phyloP scores from a whole-genome alignment of 35 echinoderm and acorn worm genomes.

The Hemicentrotus pulcherrimus region DNA sequence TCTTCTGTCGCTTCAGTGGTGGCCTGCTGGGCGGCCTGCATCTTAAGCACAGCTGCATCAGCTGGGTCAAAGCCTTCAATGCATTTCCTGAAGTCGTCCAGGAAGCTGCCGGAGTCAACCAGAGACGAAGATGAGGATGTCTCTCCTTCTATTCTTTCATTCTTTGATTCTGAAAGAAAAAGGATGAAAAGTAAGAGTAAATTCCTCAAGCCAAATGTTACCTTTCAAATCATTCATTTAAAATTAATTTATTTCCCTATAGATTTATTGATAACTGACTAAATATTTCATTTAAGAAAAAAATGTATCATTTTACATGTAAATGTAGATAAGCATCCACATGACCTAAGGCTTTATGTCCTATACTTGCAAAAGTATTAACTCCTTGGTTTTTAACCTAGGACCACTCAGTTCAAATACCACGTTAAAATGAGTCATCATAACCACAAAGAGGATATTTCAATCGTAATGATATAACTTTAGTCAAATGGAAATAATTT shows the following conservation, averaged over 20 bases:
- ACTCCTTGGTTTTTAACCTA: background rate
- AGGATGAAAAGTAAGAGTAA: background rate
- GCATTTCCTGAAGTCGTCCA: conserved; percentile 95
- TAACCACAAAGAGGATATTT: background rate
- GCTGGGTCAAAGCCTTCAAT: conserved; percentile 81
- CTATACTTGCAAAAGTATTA: too few relatives aligned
- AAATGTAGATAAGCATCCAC: too few relatives aligned
- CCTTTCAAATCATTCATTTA: background rate
- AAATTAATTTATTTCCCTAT: background rate
- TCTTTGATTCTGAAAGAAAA: conserved; percentile 5
- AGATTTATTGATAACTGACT: background rate
- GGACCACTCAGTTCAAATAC: background rate
- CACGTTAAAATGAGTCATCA: background rate
- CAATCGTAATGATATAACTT: background rate
- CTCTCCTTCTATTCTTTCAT: background rate
- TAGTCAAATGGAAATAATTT: background rate
- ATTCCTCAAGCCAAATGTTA: background rate
- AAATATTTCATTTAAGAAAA: background rate
- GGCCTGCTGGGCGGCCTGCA: conserved; percentile 38
- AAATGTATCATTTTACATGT: background rate
- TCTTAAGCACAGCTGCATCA: conserved; percentile 52
- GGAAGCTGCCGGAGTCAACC: conserved; percentile 67
- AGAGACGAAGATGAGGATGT: conserved; percentile 40
- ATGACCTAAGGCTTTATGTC: background rate
- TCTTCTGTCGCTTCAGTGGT: conserved; percentile 44